Percentiles rank a stretch among this genome's conserved stretches.
Evolutionary conservation across 2,797 vertebrate genomes (phyloP).

Genomic region (Cryptoblepharus egeriae): DNA sequence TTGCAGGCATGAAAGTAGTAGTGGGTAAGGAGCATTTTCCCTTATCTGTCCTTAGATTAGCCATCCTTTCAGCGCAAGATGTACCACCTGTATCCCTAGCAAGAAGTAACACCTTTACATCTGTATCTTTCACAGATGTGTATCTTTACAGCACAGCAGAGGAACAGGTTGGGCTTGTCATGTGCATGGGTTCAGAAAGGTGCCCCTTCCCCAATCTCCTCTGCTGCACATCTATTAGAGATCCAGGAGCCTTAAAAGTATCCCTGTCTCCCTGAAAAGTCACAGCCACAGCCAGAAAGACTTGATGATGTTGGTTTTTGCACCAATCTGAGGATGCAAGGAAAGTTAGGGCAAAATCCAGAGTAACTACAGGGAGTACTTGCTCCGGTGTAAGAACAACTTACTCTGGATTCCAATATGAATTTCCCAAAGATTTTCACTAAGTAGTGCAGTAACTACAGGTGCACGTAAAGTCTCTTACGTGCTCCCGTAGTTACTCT

Average conservation of each 20-base stretch:
- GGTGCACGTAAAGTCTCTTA: no score
- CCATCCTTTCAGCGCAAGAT: not conserved
- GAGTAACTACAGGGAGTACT: no score
- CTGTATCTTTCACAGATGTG: no score
- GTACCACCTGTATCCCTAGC: not conserved
- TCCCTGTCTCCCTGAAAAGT: not conserved
- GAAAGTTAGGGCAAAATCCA: no score
- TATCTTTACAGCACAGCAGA: not conserved
- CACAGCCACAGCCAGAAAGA: not conserved
- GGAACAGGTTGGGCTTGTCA: not conserved
- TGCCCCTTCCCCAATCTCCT: not conserved
- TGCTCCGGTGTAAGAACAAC: no score
- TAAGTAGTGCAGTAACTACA: no score
- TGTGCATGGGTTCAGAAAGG: not conserved
- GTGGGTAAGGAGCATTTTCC: not conserved
- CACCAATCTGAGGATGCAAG: no score
- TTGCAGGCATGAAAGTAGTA: not conserved
- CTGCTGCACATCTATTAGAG: not conserved
- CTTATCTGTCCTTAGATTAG: not conserved
- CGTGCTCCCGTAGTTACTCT: no score
- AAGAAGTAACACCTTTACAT: no score
- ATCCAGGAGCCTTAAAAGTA: not conserved
- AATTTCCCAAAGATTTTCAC: no score
- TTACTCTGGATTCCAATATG: no score
- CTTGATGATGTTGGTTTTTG: not conserved